phyloP scores from a whole-genome alignment of 2,888 invertebrate species.

The Camptogramma bilineatum region DNA sequence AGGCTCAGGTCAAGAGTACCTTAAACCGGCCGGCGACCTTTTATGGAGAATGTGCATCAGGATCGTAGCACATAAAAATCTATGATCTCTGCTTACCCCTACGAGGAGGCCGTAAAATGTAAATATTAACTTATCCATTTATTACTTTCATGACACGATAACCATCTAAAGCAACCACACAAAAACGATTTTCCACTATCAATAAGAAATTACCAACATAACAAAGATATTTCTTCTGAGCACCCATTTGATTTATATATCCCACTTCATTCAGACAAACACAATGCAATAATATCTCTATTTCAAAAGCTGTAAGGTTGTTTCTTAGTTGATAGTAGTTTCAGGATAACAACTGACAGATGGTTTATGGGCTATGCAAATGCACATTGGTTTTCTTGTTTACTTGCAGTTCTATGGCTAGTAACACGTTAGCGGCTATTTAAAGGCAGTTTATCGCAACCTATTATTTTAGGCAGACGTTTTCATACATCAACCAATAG shows the following conservation, averaged over 20 bases:
- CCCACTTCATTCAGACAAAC: constrained; percentile 1
- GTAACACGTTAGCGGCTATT: not conserved
- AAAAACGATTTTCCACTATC: constrained; percentile 15
- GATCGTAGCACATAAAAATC: too few relatives aligned
- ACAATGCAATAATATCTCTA: constrained; percentile 2
- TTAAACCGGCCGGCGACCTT: too few relatives aligned
- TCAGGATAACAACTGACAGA: constrained; percentile 45
- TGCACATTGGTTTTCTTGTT: constrained; percentile 32
- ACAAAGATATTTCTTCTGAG: constrained; percentile 22
- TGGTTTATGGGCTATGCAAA: constrained; percentile 50
- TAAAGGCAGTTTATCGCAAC: not conserved
- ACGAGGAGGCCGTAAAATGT: too few relatives aligned
- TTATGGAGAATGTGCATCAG: too few relatives aligned
- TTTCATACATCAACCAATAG: not conserved
- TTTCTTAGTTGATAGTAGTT: constrained; percentile 11
- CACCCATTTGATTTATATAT: constrained; percentile 20
- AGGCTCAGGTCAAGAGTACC: too few relatives aligned
- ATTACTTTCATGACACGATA: not conserved
- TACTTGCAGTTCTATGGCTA: constrained; percentile 35
- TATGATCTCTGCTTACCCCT: too few relatives aligned
- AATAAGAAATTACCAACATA: constrained; percentile 5
- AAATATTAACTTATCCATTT: not conserved
- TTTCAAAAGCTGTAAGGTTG: not conserved
- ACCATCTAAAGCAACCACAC: not conserved
- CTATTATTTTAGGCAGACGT: not conserved